Evolutionary conservation across 2,888 invertebrate species (phyloP).

Genomic region (Torymus aiolomorphi): DNA sequence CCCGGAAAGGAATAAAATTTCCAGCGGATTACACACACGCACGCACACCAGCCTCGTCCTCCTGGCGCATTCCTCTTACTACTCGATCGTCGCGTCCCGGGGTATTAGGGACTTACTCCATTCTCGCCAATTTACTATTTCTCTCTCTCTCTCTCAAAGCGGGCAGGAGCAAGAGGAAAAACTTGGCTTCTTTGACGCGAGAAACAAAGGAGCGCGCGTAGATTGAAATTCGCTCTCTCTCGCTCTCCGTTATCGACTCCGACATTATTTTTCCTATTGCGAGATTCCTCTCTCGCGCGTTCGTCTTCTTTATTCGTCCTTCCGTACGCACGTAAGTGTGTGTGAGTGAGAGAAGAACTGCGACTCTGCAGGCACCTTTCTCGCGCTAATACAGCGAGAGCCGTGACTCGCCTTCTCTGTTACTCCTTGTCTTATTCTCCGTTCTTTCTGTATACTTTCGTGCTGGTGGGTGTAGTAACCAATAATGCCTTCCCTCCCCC

Average conservation of each 20-base stretch:
- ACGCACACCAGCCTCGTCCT: background rate
- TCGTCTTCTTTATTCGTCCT: conserved; percentile 35
- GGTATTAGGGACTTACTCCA: conserved; percentile 11
- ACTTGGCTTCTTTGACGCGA: conserved; percentile 62
- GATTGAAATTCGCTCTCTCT: conserved; percentile 67
- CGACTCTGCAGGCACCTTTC: background rate
- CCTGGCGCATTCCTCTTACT: background rate
- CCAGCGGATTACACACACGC: conserved; percentile 23
- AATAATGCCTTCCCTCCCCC: no score
- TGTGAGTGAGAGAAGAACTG: no score
- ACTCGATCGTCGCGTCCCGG: background rate
- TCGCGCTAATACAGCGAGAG: conserved; percentile 6
- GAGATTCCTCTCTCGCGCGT: conserved; percentile 58
- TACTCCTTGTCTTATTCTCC: no score
- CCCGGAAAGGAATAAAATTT: conserved; percentile 8
- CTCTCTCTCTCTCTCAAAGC: background rate
- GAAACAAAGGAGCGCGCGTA: conserved; percentile 65
- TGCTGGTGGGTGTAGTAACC: no score
- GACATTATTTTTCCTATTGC: conserved; percentile 67
- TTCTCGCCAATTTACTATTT: conserved; percentile 45
- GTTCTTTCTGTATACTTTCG: no score
- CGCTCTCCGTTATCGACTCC: conserved; percentile 61
- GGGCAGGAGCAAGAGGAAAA: background rate
- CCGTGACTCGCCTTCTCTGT: no score
- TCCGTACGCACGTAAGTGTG: background rate